phyloP scores from a whole-genome alignment of 2,797 vertebrate genomes.

The Iguana delicatissima region DNA sequence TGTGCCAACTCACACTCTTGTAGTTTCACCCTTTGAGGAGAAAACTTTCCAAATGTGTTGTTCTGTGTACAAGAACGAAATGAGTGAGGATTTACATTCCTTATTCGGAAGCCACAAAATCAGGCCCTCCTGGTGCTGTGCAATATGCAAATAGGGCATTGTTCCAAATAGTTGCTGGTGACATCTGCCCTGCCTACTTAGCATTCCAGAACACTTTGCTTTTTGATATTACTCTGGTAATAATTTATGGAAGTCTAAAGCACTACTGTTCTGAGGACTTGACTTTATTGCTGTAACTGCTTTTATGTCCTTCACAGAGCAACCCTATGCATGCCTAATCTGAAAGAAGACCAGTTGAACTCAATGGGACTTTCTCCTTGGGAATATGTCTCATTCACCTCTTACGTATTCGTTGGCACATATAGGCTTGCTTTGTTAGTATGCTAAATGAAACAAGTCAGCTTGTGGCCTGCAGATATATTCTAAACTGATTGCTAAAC shows the following conservation, averaged over 20 bases:
- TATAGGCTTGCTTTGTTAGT: not conserved
- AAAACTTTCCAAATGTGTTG: no score
- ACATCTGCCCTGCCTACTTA: not conserved
- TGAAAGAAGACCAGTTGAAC: not conserved
- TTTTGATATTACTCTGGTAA: constrained; percentile 1
- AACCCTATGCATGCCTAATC: not conserved
- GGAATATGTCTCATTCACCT: not conserved
- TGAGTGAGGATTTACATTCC: no score
- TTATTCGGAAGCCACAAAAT: not conserved
- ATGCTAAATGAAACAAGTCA: constrained; percentile 53
- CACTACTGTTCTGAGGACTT: not conserved
- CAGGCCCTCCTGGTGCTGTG: not conserved
- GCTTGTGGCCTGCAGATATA: constrained; percentile 32
- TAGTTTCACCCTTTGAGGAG: no score
- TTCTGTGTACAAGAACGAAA: no score
- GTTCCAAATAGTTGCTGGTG: not conserved
- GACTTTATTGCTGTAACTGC: constrained; percentile 1
- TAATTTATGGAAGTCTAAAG: constrained; percentile 41
- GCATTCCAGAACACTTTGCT: not conserved
- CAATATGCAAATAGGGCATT: not conserved
- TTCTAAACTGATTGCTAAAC: constrained; percentile 53
- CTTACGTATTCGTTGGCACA: not conserved
- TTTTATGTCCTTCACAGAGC: constrained; percentile 40
- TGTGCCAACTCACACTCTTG: no score
- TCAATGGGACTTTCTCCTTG: not conserved